Conservation (phyloP, 2,113 vertebrate species). For the Laticauda colubrina region DNA sequence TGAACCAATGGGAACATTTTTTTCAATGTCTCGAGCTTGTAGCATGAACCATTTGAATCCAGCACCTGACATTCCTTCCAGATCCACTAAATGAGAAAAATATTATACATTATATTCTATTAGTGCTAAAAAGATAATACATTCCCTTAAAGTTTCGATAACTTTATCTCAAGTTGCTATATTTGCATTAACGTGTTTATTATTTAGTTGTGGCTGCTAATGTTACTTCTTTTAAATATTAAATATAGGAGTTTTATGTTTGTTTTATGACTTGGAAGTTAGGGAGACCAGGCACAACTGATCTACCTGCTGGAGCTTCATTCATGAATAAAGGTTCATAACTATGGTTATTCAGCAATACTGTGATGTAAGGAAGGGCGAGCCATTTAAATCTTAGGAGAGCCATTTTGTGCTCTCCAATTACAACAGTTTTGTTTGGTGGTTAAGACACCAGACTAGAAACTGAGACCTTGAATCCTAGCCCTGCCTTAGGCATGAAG, state of each 20-base stretch:
- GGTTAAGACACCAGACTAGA: background rate
- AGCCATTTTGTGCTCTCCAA: background rate
- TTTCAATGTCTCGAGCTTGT: conserved; percentile 23
- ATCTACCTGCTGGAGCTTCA: background rate
- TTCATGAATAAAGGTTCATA: background rate
- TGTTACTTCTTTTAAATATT: background rate
- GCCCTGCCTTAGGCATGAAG: background rate
- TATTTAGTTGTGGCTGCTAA: background rate
- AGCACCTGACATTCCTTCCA: conserved; percentile 3
- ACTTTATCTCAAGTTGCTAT: background rate
- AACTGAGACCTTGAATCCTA: background rate
- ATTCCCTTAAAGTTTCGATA: background rate
- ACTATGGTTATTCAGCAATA: background rate
- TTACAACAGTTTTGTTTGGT: background rate
- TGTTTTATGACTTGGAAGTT: conserved; percentile 3
- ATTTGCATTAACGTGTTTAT: background rate
- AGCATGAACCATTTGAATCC: conserved; percentile 33
- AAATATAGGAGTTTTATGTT: background rate
- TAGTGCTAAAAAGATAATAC: background rate
- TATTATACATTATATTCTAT: background rate
- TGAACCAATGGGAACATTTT: conserved; percentile 17
- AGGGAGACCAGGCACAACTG: background rate
- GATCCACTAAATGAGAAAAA: conserved; percentile 13
- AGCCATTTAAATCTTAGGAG: background rate
- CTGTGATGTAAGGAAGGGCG: background rate